A percentile compares a stretch with the other conserved stretches of the same genome.
Evolutionary conservation across 1,140 invertebrate species (phyloP).

Genomic region (Drusus annulatus): DNA sequence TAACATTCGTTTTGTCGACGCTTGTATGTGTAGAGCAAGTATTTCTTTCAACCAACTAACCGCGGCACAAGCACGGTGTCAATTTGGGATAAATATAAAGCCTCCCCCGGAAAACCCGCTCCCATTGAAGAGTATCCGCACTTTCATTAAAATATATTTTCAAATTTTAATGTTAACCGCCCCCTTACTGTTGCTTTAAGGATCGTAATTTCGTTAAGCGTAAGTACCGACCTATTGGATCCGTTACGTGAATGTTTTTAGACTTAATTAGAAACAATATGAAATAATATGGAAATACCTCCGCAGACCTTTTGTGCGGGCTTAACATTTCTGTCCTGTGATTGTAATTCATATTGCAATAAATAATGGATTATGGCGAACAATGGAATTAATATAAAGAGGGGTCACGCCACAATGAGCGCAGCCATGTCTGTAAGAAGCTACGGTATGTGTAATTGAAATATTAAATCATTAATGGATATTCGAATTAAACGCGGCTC

Average conservation of each 20-base stretch:
- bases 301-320: constrained; percentile 57
- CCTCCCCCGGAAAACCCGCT: background rate
- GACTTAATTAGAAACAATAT: constrained; percentile 61
- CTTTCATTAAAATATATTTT: constrained; percentile 60
- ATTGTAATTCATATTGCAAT: constrained; percentile 60
- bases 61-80: background rate
- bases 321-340: constrained; percentile 56
- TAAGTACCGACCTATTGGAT: constrained; percentile 58
- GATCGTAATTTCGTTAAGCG: constrained; percentile 56
- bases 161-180: constrained; percentile 59
- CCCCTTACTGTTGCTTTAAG: constrained; percentile 38
- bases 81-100: constrained; percentile 20
- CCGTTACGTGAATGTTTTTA: constrained; percentile 59
- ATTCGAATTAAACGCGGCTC: constrained; percentile 32
- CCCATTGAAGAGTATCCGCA: constrained; percentile 47
- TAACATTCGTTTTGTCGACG: background rate
- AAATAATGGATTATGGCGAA: constrained; percentile 59
- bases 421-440: constrained; percentile 55
- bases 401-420: constrained; percentile 48
- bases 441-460: constrained; percentile 58
- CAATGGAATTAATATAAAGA: constrained; percentile 57
- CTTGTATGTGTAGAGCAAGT: constrained; percentile 26
- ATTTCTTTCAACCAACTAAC: background rate
- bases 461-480: constrained; percentile 59
- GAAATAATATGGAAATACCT: constrained; percentile 59